phyloP scores from a whole-genome alignment of 2,888 invertebrate species.

The Drosophila pseudotakahashii region DNA sequence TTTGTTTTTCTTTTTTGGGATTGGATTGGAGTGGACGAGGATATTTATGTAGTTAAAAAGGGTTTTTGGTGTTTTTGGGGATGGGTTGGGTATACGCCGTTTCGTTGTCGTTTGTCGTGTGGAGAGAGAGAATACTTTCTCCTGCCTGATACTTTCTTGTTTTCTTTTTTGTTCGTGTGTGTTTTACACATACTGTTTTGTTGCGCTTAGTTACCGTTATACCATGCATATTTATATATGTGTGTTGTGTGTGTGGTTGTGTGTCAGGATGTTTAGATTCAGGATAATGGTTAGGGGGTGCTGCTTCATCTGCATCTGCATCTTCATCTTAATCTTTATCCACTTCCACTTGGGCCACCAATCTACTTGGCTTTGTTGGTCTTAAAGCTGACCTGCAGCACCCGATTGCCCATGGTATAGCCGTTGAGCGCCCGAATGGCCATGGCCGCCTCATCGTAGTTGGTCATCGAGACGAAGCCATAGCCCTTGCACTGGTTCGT shows the following conservation, averaged over 20 bases:
- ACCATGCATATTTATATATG: constrained; percentile 76
- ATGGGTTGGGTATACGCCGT: constrained; percentile 13
- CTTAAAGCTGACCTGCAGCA: constrained; percentile 99
- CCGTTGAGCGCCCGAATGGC: constrained; percentile 98
- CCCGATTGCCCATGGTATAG: constrained; percentile 96
- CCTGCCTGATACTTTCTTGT: constrained; percentile 17
- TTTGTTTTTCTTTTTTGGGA: not conserved
- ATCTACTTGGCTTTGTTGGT: constrained; percentile 90
- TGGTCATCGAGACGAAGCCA: constrained; percentile 99
- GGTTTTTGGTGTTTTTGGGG: not conserved
- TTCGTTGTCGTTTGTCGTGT: constrained; percentile 35
- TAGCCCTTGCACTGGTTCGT: constrained; percentile 99
- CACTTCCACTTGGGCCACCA: not conserved
- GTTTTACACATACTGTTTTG: constrained; percentile 67
- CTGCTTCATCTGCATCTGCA: not conserved
- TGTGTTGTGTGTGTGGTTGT: constrained; percentile 54
- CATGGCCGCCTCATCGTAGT: constrained; percentile 98
- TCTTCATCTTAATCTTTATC: not conserved
- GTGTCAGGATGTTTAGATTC: constrained; percentile 19
- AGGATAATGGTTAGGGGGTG: not conserved
- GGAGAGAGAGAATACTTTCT: constrained; percentile 19
- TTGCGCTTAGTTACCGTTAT: constrained; percentile 72
- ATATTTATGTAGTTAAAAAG: constrained; percentile 7
- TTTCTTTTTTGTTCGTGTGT: constrained; percentile 40
- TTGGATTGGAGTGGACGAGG: not conserved